Evolutionary conservation across 2,888 invertebrate genomes (phyloP), one percentile per base, ranked within the genome.

Genomic region (Smittia aterrima): DNA sequence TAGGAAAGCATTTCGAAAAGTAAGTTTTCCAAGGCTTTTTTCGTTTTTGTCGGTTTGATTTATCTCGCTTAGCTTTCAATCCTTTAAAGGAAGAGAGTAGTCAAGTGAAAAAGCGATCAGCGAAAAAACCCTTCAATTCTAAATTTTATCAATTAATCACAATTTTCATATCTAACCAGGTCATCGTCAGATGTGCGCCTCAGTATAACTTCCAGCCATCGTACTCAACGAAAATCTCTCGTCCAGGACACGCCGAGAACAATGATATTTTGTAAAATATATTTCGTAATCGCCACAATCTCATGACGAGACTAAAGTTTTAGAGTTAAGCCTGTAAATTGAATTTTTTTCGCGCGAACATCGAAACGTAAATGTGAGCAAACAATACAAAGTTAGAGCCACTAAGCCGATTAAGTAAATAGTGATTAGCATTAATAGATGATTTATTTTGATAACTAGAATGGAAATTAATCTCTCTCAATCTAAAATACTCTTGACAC

Each of bases 1-100:
- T 84, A 88, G 96, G 78, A 91, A 94, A 80, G 95, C 95, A 22
- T 96, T 96, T 82, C 86, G 87, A 76, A 88, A 89, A 82, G 87
- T 83, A 77, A 79, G 78, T 77, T 74, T 75, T 20, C 4, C 24
- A 53, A 70, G 16, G 38, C 16, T 1, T n/a, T n/a, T n/a, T n/a
- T n/a, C n/a, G n/a, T n/a, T n/a, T n/a, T n/a, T n/a, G n/a, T n/a
- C n/a, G n/a, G n/a, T n/a, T n/a, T n/a, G n/a, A n/a, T n/a, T n/a
- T n/a, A n/a, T n/a, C n/a, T n/a, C n/a, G n/a, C n/a, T n/a, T n/a
- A n/a, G n/a, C n/a, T n/a, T n/a, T n/a, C n/a, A n/a, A n/a, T n/a
- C n/a, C n/a, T n/a, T n/a, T n/a, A n/a, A n/a, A n/a, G n/a, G n/a
- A n/a, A n/a, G n/a, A n/a, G 32, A 53, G 41, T 70, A 27, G 25